Percentiles rank a stretch among this genome's conserved stretches.
Conservation (phyloP, 2,797 vertebrate genomes). For the Cirrhinus mrigala region DNA sequence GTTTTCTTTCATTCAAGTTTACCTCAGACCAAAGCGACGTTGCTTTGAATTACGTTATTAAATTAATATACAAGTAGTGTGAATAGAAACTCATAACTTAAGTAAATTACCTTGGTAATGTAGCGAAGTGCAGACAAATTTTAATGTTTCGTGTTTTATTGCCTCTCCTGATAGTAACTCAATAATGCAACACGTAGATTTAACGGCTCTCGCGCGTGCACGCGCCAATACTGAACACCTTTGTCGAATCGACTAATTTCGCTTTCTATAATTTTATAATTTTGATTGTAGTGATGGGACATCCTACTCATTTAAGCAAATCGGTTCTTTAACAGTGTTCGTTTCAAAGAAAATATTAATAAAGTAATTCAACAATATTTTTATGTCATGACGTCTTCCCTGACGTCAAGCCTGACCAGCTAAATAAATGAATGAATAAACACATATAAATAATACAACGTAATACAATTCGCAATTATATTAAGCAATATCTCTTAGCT, state of each 20-base stretch:
- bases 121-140: neutral
- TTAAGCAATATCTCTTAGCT: neutral
- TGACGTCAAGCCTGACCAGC: neutral
- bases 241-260: neutral
- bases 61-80: neutral
- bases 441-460: neutral
- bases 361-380: neutral
- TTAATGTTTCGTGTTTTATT: neutral
- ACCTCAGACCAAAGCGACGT: neutral
- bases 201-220: slow-evolving; percentile 8
- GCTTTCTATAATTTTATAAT: too few relatives aligned
- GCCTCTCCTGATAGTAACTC: neutral
- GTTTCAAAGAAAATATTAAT: neutral
- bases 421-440: neutral
- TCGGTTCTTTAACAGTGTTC: neutral
- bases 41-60: neutral
- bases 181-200: neutral
- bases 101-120: neutral
- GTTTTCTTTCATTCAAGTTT: neutral
- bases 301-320: neutral
- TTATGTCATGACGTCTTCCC: neutral
- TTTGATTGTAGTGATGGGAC: neutral
- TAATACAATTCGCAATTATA: neutral
- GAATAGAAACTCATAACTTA: neutral
- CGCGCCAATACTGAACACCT: neutral